Evolutionary conservation across 2,888 invertebrate genomes (phyloP), one percentile per base, ranked within the genome.

Genomic region (Cheilosia vulpina): DNA sequence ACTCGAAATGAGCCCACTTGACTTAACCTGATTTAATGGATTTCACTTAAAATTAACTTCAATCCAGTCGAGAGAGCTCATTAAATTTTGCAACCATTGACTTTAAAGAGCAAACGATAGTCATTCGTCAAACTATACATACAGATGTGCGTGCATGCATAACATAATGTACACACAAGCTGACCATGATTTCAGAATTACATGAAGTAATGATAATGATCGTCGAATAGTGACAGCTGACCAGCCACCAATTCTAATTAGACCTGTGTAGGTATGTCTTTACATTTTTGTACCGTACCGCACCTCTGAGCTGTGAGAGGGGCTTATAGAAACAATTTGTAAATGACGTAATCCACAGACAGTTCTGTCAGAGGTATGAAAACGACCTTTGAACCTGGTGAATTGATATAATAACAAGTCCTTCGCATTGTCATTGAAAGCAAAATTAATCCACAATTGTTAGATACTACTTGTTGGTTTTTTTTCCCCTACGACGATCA

Each of bases 341-440:
- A 52, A 38, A 34, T 55, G 66, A 45, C 52, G 73, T 68, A 68
- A 80, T 34, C 11, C 2, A 68, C 11, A 60, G 38, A 31, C 52
- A 38, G 45, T 77, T 15, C 53, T n/a, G 53, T 17, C 24, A 24
- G 7, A 5, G 24, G 52, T 45, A 45, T 47, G 17, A 24, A 78
- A 31, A 27, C 55, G 76, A 81, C 63, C 81, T 76, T 76, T 75
- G 50, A 76, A 81, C 50, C 53, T 34, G 41, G 55, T n/a, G 47
- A 13, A 24, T 31, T 69, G 55, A 63, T 76, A 63, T 34, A 45
- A 76, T 69, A 81, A 76, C 47, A 76, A 76, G 57, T 81, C 75
- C 57, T 57, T 60, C 55, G 55, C 34, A 41, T 50, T 76, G 69
- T 69, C 43, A 69, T 69, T 76, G 69, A 69, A 76, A 80, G 57